These are phyloP conservation scores for Hirundo rustica DNA, from an alignment of 2,797 vertebrate genomes.

Conservation along the genomic window DNA sequence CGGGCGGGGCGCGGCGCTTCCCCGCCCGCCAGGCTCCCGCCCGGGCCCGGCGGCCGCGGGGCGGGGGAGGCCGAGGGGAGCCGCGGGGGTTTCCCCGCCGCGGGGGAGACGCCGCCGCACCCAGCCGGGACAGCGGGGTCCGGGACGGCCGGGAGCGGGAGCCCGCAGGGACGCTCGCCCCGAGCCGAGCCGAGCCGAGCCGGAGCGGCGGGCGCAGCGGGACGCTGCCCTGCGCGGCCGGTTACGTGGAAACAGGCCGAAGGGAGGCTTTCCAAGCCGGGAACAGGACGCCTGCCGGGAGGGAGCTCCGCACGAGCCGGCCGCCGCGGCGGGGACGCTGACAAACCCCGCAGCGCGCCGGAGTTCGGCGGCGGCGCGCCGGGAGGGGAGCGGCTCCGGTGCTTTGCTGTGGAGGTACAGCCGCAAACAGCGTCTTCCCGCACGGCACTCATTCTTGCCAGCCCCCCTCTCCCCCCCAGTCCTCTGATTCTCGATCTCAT, in stretches of 20 bases:
- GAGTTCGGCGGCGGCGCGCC: rapidly evolving
- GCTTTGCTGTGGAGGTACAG: not conserved
- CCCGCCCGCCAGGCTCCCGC: not conserved
- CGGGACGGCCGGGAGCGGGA: not conserved
- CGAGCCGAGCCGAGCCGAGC: too few species aligned
- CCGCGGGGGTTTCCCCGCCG: not conserved
- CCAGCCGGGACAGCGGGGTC: too few species aligned
- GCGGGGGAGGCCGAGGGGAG: not conserved
- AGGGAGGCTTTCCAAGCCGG: not conserved
- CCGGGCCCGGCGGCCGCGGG: not conserved
- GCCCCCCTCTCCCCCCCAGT: rapidly evolving
- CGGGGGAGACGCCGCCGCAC: not conserved
- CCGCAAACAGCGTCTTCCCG: not conserved
- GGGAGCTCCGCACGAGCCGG: not conserved
- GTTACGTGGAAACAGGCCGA: rapidly evolving
- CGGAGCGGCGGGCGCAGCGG: too few species aligned
- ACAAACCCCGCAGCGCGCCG: rapidly evolving
- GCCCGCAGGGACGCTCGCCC: not conserved
- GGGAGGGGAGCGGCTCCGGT: not conserved
- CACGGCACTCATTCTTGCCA: rapidly evolving
- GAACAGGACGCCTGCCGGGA: too few species aligned
- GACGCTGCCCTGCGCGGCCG: not conserved
- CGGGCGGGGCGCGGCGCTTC: not conserved
- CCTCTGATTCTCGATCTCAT: rapidly evolving
- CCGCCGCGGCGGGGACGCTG: rapidly evolving